Evolutionary conservation across 1,140 invertebrate species (phyloP), one percentile per base, ranked within the genome.

Genomic region (Nasonia longicornis): DNA sequence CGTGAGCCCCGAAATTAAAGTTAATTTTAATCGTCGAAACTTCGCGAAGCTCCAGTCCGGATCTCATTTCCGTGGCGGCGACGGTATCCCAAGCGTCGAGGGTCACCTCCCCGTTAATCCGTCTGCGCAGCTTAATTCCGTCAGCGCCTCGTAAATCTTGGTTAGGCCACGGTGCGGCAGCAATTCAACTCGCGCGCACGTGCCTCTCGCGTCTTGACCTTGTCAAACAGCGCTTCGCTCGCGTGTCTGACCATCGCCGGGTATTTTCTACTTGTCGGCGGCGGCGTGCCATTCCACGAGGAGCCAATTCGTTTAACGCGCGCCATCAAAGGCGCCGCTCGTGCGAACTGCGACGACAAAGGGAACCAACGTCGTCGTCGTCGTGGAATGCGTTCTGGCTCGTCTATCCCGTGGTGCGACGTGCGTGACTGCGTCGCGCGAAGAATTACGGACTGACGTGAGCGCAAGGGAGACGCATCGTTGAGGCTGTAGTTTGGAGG

Each of bases 291-390:
- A 77, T 67, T 77, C 66, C 31, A n/a, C 63, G 31, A 31, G 16
- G 31, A 63, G 58, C 48, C 80, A 77, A 81, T 81, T 72, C 80
- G 48, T 81, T 77, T 42, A 71, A 29, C 38, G 22, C 58, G 3
- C 69, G 42, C 63, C 69, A 82, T 82, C 77, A 76, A 58, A 77
- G 35, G 45, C 67, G 67, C 72, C 38, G 35, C 14, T 71, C 69
- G 69, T 71, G 35, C 29, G 52, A 58, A 10, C 3, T 3, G 64
- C 22, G 64, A 16, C 29, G 3, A 0, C 3, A 67, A 52, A 52
- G 16, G 48, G 2, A 20, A 16, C 48, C 4, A 52, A 52, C n/a
- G n/a, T 26, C 64, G 64, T 12, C 7, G 22, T 66, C 10, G 64
- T 31, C 64, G 20, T n/a, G 63, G 63, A 64, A 26, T n/a, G 63